These are phyloP conservation scores for Coracopsis vasa DNA, from an alignment of 2,113 vertebrate species.

Conservation along the genomic window DNA sequence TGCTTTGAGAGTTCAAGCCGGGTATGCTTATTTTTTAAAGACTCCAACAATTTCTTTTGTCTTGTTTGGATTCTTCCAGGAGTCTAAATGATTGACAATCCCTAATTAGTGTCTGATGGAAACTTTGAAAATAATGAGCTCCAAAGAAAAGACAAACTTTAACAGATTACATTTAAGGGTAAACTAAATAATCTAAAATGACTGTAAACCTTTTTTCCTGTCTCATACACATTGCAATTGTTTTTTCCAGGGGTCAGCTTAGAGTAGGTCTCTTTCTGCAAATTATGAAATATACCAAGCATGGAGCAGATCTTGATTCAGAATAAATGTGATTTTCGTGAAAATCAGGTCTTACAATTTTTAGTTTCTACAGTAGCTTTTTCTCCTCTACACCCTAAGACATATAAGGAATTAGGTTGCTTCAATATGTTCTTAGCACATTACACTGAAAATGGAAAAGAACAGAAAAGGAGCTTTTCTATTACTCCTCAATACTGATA, in stretches of 20 bases:
- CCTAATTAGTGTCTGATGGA: not conserved
- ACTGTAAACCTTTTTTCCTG: not conserved
- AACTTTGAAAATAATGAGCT: not conserved
- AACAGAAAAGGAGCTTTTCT: not conserved
- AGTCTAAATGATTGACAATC: not conserved
- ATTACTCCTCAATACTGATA: not conserved
- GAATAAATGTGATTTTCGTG: not conserved
- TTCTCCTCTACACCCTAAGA: not conserved
- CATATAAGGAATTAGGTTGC: not conserved
- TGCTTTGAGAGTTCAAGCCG: not conserved
- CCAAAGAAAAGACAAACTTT: not conserved
- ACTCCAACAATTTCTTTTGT: not conserved
- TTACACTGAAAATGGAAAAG: not conserved
- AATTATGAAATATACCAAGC: not conserved
- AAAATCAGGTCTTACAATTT: not conserved
- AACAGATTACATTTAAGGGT: not conserved
- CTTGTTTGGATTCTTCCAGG: not conserved
- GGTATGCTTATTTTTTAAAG: not conserved
- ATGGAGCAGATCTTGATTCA: not conserved
- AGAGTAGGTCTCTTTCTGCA: not conserved
- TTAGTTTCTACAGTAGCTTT: not conserved
- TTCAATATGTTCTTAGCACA: not conserved
- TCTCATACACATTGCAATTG: not conserved
- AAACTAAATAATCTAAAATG: not conserved
- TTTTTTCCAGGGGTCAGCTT: not conserved